Evolutionary conservation across 1,140 invertebrate species (phyloP), one percentile per base, ranked within the genome.

Genomic region (Lasioglossum baleicum): DNA sequence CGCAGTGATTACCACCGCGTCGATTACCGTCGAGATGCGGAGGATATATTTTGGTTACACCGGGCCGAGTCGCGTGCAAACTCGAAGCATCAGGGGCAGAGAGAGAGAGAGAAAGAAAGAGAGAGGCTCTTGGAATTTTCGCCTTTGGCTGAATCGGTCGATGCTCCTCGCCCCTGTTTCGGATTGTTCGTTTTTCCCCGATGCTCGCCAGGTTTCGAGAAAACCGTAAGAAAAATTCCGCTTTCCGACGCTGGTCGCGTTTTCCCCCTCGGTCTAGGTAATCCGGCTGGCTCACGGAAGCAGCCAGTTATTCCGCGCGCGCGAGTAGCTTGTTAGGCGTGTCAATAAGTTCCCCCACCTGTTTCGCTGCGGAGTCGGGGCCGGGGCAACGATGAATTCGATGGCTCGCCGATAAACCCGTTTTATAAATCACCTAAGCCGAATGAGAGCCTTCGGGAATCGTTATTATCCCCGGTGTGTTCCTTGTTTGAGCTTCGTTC

Each of bases 391-490:
- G 64, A 67, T 42, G 35, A 35, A 76, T 69, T 76, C 74, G 65
- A 70, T 77, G 13, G 60, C 20, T 20, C 13, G 35, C 35, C 40
- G 61, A 79, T 79, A 79, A 80, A 80, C 78, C 44, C 64, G 78
- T 80, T 80, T 80, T 35, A 81, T 77, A 77, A 84, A 84, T 84
- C 74, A 77, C 68, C 73, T 65, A 66, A 70, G 31, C 35, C 22
- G 73, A 63, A 85, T 84, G 83, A 85, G 35, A 63, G 82, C 63
- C 64, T 61, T 56, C 44, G 48, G 35, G 15, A 77, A 77, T 81
- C 67, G 83, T 85, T 81, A 84, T 84, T 84, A 84, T 81, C 83
- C 70, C 61, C 35, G 35, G 35, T 35, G 73, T 81, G 79, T 51
- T 56, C 68, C 73, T 72, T 75, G 73, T 84, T 84, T 84, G 78